Conservation (phyloP, 2,888 invertebrate genomes). For the Choreutis nemorana region DNA sequence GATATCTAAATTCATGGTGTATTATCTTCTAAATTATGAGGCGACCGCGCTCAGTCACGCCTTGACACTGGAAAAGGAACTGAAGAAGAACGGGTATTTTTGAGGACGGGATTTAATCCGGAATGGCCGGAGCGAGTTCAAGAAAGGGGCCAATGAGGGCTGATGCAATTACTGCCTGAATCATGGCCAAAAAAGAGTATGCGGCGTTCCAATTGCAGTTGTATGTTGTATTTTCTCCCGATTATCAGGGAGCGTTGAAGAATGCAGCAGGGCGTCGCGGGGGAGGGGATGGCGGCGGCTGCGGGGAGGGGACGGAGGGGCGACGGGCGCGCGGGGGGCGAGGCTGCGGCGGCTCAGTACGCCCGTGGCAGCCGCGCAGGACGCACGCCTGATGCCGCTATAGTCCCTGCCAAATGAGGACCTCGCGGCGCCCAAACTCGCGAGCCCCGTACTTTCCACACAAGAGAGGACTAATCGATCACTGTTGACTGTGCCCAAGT, state of each 20-base stretch:
- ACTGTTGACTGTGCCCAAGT: slow-evolving; percentile 40
- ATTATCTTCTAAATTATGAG: slow-evolving; percentile 20
- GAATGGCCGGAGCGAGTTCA: slow-evolving; percentile 18
- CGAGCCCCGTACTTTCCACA: slow-evolving; percentile 26
- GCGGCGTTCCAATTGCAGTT: slow-evolving; percentile 57
- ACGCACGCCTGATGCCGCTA: slow-evolving; percentile 29
- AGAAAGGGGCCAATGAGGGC: slow-evolving; percentile 33
- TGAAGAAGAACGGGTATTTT: slow-evolving; percentile 9
- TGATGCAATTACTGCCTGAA: slow-evolving; percentile 49
- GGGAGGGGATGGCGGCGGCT: slow-evolving; percentile 9
- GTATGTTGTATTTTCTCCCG: slow-evolving; percentile 56
- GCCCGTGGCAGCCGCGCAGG: slow-evolving; percentile 29
- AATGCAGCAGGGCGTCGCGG: slow-evolving; percentile 41
- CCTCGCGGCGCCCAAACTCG: slow-evolving; percentile 36
- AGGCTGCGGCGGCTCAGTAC: slow-evolving; percentile 44
- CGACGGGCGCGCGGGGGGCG: slow-evolving; percentile 7
- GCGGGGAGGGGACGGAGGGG: slow-evolving; percentile 15
- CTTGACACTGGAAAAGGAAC: slow-evolving; percentile 11
- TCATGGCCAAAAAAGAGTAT: slow-evolving; percentile 54
- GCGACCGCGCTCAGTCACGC: slow-evolving; percentile 13
- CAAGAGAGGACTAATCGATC: slow-evolving; percentile 22
- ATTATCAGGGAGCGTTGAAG: slow-evolving; percentile 56
- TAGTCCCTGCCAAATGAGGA: slow-evolving; percentile 43
- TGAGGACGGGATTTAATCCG: slow-evolving; percentile 17
- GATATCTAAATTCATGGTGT: slow-evolving; percentile 33